Conservation (phyloP, 2,113 vertebrate species). For the Oncorhynchus keta region DNA sequence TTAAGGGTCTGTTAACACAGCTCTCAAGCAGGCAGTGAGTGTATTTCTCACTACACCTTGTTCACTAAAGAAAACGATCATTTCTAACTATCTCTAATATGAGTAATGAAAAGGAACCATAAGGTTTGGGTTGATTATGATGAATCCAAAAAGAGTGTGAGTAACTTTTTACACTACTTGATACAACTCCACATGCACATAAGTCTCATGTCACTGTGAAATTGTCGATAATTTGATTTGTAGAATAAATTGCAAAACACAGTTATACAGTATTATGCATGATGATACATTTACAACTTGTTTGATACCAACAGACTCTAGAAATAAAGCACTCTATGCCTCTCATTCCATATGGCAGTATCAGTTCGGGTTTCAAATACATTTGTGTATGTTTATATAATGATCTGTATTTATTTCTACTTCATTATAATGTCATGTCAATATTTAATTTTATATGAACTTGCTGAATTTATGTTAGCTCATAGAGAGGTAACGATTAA, state of each 20-base stretch:
- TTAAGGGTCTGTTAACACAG: conserved; percentile 69
- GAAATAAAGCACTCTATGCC: conserved; percentile 66
- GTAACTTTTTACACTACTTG: conserved; percentile 8
- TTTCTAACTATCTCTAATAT: conserved; percentile 42
- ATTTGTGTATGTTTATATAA: conserved; percentile 93
- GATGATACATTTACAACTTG: neutral
- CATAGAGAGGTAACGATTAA: conserved; percentile 81
- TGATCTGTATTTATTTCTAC: conserved; percentile 96
- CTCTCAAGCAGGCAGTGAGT: conserved; percentile 29
- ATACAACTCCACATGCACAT: neutral
- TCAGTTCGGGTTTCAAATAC: conserved; percentile 83
- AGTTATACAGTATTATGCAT: neutral
- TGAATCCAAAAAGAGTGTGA: neutral
- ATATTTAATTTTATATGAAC: conserved; percentile 88
- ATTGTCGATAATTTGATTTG: conserved; percentile 13
- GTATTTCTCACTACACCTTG: conserved; percentile 44
- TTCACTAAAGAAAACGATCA: conserved; percentile 49
- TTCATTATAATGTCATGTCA: conserved; percentile 80
- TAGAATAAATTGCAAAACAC: neutral
- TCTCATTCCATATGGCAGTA: conserved; percentile 80
- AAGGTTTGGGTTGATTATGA: conserved; percentile 4
- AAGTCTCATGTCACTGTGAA: neutral
- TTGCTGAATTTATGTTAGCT: conserved; percentile 80
- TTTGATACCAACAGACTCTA: conserved; percentile 60
- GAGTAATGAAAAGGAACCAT: conserved; percentile 33